Base-by-base conservation (phyloP, 2,113 vertebrate genomes). In the Rhabdornis inornatus region DNA sequence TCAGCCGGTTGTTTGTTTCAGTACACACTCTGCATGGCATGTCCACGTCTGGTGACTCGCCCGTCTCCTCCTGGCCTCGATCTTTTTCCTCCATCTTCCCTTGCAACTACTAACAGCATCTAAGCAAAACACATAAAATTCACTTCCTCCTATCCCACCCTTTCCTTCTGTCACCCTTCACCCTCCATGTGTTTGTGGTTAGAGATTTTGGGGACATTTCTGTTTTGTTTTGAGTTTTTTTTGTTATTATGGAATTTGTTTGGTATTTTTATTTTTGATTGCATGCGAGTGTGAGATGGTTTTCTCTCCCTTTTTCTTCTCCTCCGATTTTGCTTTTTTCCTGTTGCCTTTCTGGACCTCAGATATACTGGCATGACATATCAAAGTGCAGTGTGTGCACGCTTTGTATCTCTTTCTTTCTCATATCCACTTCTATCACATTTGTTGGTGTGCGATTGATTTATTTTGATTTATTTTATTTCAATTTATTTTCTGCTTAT, bases 11-110 rank as follows among this genome's bases (percentile, higher is more conserved):
- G 96, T 98, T 97, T 98, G 96, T 98, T 98, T 98, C 97, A 97
- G 92, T 98, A 92, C 95, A 97, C 95, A 97, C 95, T 98, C 98
- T 98, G 98, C 99, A 99, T 99, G 99, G 99, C 99, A 99, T 99
- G 99, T 98, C 98, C 98, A 98, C 98, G 95, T 97, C 94, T 98
- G 95, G 98, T 98, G 92, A 94, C 90, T 84, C 74, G 11, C 77
- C 89, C 39, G 0, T 90, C 79, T 94, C 53, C 89, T 95, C 81
- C 87, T 90, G 93, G 68, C 96, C 96, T 97, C 92, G 1, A 86
- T 87, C 77, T 81, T 70, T 91, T 91, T 90, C 96, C 97, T 82
- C 63, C 94, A 91, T 97, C 66, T 96, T 64, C 97, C 92, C 92
- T 97, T 94, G 93, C 91, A 94, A 80, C 88, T 93, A 97, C 98